A percentile compares a stretch with the other conserved stretches of the same genome.
Conservation (phyloP, 2,888 invertebrate genomes). For the Galerucella calmariensis region DNA sequence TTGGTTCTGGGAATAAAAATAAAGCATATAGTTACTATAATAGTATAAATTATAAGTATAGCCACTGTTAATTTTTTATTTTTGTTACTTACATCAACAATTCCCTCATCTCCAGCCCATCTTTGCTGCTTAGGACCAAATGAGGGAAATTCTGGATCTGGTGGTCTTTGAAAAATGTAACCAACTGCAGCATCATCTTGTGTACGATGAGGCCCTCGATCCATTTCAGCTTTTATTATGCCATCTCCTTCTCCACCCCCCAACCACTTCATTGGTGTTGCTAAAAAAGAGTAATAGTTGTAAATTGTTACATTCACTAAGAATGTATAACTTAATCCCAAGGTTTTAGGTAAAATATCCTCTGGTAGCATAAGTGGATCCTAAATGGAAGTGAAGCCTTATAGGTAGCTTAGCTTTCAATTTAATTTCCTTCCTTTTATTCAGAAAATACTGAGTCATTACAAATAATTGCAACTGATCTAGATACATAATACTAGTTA, state of each 20-base stretch:
- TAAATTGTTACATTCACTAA: not conserved
- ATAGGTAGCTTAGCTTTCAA: too few species aligned
- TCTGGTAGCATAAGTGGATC: too few species aligned
- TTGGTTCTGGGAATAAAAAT: constrained; percentile 69
- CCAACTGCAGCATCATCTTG: constrained; percentile 94
- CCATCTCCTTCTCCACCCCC: constrained; percentile 75
- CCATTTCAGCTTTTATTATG: constrained; percentile 71
- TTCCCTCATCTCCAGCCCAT: constrained; percentile 92
- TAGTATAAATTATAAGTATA: too few species aligned
- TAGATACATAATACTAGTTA: too few species aligned
- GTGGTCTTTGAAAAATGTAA: constrained; percentile 88
- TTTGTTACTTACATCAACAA: constrained; percentile 79
- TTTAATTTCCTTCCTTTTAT: too few species aligned
- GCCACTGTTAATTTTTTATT: too few species aligned
- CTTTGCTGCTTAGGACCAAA: constrained; percentile 78
- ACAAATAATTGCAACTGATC: too few species aligned
- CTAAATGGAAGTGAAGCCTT: too few species aligned
- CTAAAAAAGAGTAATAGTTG: constrained; percentile 39
- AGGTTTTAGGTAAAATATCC: not conserved
- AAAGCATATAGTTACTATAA: not conserved
- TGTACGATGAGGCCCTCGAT: constrained; percentile 76
- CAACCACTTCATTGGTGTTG: constrained; percentile 81
- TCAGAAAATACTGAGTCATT: too few species aligned
- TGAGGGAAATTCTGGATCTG: constrained; percentile 83
- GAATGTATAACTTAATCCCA: not conserved